Percentiles rank a stretch among this genome's conserved stretches.
These are phyloP conservation scores for Bujurquina vittata DNA, from an alignment of 2,113 vertebrate genomes.

Conservation along the genomic window DNA sequence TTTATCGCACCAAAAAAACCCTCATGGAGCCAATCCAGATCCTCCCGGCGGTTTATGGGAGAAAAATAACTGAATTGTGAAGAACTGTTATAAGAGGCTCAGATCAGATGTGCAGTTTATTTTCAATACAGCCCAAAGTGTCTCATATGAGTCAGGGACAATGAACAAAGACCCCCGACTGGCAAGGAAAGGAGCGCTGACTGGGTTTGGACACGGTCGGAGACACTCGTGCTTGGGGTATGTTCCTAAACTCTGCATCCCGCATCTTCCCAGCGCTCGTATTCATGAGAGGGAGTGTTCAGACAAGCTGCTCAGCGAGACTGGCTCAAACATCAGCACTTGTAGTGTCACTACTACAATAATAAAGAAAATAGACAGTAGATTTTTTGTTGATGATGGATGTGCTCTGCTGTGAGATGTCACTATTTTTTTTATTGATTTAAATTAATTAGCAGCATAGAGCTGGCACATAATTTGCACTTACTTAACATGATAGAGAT, in stretches of 20 bases:
- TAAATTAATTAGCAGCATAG: neutral
- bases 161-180: conserved; percentile 75
- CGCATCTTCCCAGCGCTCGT: neutral
- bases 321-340: neutral
- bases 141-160: conserved; percentile 37
- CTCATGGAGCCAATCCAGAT: conserved; percentile 19
- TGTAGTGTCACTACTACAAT: neutral
- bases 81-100: neutral
- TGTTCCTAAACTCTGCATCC: conserved; percentile 37
- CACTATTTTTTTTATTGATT: neutral
- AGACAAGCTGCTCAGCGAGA: neutral
- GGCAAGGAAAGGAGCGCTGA: conserved; percentile 51
- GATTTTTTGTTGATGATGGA: neutral
- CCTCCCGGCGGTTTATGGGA: neutral
- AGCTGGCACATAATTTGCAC: neutral
- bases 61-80: neutral
- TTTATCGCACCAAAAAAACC: neutral
- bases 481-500: too few species aligned
- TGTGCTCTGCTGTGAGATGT: neutral
- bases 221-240: conserved; percentile 82
- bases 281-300: conserved; percentile 35
- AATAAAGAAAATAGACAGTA: neutral
- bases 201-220: conserved; percentile 67
- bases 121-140: conserved; percentile 12
- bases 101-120: conserved; percentile 27